phyloP scores from a whole-genome alignment of 2,113 vertebrate species.

The Ceyx margarethae region DNA sequence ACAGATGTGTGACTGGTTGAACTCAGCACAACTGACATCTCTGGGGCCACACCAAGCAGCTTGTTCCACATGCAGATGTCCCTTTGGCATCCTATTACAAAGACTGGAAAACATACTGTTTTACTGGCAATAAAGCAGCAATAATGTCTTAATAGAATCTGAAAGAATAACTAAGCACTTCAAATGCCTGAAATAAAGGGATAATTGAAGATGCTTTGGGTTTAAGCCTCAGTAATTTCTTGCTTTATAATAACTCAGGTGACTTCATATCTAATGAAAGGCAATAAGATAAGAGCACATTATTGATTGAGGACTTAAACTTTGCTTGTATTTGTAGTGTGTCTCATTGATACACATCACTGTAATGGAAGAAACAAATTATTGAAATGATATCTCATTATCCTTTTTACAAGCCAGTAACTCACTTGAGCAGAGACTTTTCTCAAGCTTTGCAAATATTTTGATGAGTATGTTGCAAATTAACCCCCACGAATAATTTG shows the following conservation, averaged over 20 bases:
- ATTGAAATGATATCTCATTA: constrained; percentile 54
- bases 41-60: constrained; percentile 22
- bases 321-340: background rate
- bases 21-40: constrained; percentile 42
- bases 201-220: constrained; percentile 57
- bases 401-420: constrained; percentile 21
- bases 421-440: background rate
- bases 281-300: constrained; percentile 14
- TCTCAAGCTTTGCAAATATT: constrained; percentile 8
- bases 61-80: constrained; percentile 46
- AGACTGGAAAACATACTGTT: constrained; percentile 54
- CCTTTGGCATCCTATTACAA: constrained; percentile 57
- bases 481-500: background rate
- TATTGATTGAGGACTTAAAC: constrained; percentile 59
- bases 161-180: constrained; percentile 59
- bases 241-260: constrained; percentile 57
- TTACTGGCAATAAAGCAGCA: constrained; percentile 64
- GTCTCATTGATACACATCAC: constrained; percentile 1
- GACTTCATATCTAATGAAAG: constrained; percentile 63
- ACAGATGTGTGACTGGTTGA: constrained; percentile 21
- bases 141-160: constrained; percentile 56
- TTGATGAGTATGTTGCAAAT: background rate
- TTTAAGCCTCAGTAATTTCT: constrained; percentile 40
- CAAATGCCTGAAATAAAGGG: constrained; percentile 49
- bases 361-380: constrained; percentile 52